Evolutionary conservation across 2,888 invertebrate genomes (phyloP).

Genomic region (Blomia tropicalis): DNA sequence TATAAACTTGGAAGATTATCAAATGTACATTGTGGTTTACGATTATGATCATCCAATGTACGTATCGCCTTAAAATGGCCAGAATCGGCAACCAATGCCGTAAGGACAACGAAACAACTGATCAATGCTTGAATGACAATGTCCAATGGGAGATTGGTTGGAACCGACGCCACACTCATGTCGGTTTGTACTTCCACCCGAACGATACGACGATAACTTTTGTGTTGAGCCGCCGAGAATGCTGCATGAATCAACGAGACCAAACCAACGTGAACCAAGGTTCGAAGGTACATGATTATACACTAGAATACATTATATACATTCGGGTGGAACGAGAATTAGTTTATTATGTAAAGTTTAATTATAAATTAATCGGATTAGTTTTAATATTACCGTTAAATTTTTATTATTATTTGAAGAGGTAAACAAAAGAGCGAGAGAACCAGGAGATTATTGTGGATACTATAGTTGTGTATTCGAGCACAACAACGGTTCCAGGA

Average conservation of each 20-base stretch:
- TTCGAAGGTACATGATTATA: background rate
- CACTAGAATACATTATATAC: no score
- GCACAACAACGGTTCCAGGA: no score
- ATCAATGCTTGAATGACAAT: background rate
- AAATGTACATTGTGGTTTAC: background rate
- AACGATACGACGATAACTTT: conserved; percentile 1
- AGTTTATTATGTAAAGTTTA: no score
- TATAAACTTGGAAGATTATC: background rate
- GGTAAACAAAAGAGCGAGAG: no score
- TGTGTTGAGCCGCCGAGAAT: conserved; percentile 1
- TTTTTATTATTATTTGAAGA: no score
- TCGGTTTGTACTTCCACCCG: background rate
- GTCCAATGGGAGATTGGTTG: conserved; percentile 1
- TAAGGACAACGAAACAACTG: background rate
- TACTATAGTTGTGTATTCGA: no score
- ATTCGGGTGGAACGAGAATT: no score
- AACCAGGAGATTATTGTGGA: no score
- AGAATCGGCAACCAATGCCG: background rate
- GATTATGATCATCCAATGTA: conserved; percentile 6
- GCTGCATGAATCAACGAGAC: background rate
- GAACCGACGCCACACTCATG: background rate
- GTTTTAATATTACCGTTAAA: no score
- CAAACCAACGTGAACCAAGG: background rate
- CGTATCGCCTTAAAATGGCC: background rate
- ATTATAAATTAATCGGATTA: no score